These are phyloP conservation scores for Falco berigora DNA, from an alignment of 2,797 vertebrate species.

Conservation along the genomic window DNA sequence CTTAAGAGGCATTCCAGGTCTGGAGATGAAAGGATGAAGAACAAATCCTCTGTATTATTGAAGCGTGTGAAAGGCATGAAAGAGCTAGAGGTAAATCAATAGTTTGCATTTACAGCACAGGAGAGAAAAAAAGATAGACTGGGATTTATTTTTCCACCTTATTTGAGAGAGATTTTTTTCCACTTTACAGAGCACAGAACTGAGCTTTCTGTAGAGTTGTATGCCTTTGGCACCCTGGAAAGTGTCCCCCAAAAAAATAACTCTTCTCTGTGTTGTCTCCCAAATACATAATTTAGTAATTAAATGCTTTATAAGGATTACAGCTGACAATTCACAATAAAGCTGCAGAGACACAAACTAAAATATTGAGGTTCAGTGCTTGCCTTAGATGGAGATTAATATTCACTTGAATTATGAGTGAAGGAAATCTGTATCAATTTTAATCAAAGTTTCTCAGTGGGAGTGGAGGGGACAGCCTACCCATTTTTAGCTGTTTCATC, in stretches of 20 bases:
- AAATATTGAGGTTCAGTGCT: background rate
- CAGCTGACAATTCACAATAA: background rate
- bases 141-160: slow-evolving; percentile 49
- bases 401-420: background rate
- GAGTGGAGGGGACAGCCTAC: background rate
- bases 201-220: background rate
- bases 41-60: slow-evolving; percentile 60
- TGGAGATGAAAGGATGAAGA: slow-evolving; percentile 62
- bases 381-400: background rate
- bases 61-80: slow-evolving; percentile 50
- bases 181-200: background rate
- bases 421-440: background rate
- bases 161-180: slow-evolving; percentile 8
- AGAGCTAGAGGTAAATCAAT: slow-evolving; percentile 60
- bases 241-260: background rate
- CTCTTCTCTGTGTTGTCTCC: background rate
- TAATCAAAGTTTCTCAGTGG: background rate
- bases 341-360: background rate
- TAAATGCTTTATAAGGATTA: background rate
- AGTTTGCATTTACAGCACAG: slow-evolving; percentile 54
- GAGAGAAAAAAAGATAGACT: slow-evolving; percentile 14
- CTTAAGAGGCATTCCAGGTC: slow-evolving; percentile 7
- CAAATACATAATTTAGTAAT: background rate
- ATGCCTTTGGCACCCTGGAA: background rate
- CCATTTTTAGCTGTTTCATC: background rate